Conservation (phyloP, 1,140 invertebrate species). For the Hydropsyche tenuis region DNA sequence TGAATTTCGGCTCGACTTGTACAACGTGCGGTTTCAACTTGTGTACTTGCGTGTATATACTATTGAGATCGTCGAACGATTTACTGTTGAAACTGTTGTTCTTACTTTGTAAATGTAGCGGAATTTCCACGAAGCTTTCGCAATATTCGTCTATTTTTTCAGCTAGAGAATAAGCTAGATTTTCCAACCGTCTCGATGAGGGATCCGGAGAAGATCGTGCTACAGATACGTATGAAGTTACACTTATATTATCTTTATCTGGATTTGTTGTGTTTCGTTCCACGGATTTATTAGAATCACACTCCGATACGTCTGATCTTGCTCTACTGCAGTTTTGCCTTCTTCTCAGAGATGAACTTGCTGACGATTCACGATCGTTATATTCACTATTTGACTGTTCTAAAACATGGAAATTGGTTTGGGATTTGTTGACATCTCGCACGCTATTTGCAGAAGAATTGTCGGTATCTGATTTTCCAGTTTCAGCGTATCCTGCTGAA, state of each 20-base stretch:
- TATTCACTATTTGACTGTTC: constrained; percentile 45
- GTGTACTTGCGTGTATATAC: constrained; percentile 46
- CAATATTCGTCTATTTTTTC: constrained; percentile 64
- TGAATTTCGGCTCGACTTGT: constrained; percentile 36
- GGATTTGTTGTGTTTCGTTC: constrained; percentile 55
- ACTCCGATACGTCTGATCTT: constrained; percentile 29
- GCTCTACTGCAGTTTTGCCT: constrained; percentile 9
- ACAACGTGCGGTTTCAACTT: constrained; percentile 42
- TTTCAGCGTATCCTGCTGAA: constrained; percentile 56
- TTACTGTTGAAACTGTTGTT: constrained; percentile 46
- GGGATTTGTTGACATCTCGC: constrained; percentile 50
- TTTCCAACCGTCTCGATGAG: constrained; percentile 59
- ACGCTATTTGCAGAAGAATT: constrained; percentile 58
- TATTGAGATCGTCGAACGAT: constrained; percentile 47
- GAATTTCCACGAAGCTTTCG: constrained; percentile 54
- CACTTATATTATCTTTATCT: constrained; percentile 54
- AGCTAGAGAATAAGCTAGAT: constrained; percentile 61
- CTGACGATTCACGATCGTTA: constrained; percentile 52
- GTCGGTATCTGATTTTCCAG: constrained; percentile 59
- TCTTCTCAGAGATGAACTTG: constrained; percentile 41
- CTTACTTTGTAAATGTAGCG: constrained; percentile 54
- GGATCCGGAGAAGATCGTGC: constrained; percentile 59
- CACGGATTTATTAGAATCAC: constrained; percentile 33
- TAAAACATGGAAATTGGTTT: constrained; percentile 46
- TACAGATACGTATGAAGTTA: constrained; percentile 62